A percentile compares a stretch with the other conserved stretches of the same genome.
phyloP scores from a whole-genome alignment of 2,113 vertebrate species.

The Platichthys flesus region DNA sequence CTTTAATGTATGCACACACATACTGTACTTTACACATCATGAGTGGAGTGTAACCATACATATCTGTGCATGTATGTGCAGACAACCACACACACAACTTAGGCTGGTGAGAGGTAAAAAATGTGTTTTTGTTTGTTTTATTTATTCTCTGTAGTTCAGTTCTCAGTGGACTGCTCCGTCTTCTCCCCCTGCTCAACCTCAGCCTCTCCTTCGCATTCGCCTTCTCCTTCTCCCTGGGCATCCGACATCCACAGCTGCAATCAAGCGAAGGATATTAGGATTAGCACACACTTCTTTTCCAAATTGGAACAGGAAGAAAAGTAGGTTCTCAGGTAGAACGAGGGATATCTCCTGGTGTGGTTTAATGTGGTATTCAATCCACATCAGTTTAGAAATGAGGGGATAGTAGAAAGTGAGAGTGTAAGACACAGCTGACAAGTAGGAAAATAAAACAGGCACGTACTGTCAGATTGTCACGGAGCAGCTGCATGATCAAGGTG shows the following conservation, averaged over 20 bases:
- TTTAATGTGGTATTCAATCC: too few relatives aligned
- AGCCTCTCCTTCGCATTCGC: slow-evolving; percentile 45
- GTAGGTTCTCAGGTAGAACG: too few relatives aligned
- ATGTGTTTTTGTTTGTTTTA: slow-evolving; percentile 27
- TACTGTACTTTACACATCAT: slow-evolving; percentile 69
- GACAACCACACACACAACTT: slow-evolving; percentile 70
- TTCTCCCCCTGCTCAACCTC: slow-evolving; percentile 28
- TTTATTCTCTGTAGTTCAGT: slow-evolving; percentile 48
- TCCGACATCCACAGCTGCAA: slow-evolving; percentile 82
- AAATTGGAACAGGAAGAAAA: too few relatives aligned
- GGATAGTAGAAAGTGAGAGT: background rate
- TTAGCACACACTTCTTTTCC: background rate
- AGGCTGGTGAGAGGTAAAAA: slow-evolving; percentile 79
- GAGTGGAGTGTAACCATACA: slow-evolving; percentile 73
- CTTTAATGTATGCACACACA: slow-evolving; percentile 69
- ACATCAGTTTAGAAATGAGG: too few relatives aligned
- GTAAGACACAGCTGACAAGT: background rate
- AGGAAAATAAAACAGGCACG: slow-evolving; percentile 41
- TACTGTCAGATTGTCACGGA: slow-evolving; percentile 96
- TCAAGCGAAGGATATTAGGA: background rate
- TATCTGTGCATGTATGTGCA: slow-evolving; percentile 65
- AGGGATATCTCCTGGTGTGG: too few relatives aligned
- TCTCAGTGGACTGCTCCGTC: slow-evolving; percentile 56
- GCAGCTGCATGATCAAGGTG: slow-evolving; percentile 99
- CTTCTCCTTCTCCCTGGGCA: slow-evolving; percentile 59